These are phyloP conservation scores for Babylonia areolata DNA, from an alignment of 1,140 invertebrate species.

Conservation along the genomic window DNA sequence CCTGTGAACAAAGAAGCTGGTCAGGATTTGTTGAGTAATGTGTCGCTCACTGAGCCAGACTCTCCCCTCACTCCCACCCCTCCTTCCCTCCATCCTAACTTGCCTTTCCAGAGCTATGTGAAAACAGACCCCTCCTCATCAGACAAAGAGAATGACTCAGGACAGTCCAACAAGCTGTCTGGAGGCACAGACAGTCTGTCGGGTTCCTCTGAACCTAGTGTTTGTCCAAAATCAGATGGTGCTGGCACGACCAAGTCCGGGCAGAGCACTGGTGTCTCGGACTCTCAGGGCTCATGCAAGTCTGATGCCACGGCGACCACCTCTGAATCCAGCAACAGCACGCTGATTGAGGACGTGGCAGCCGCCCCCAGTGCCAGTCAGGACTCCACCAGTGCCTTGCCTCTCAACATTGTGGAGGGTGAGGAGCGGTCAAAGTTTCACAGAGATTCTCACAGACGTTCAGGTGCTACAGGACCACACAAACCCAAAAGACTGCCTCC, in stretches of 20 bases:
- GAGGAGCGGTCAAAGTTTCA: neutral
- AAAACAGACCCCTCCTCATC: conserved; percentile 58
- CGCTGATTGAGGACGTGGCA: conserved; percentile 31
- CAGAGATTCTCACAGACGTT: neutral
- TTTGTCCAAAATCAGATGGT: neutral
- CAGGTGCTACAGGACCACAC: neutral
- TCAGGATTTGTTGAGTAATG: conserved; percentile 57
- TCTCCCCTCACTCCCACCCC: conserved; percentile 52
- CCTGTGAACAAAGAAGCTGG: neutral
- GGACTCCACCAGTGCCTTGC: conserved; percentile 16
- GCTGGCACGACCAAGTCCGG: neutral
- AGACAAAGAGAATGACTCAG: conserved; percentile 68
- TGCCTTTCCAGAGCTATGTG: conserved; percentile 56
- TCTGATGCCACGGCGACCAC: conserved; percentile 33
- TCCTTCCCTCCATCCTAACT: conserved; percentile 27
- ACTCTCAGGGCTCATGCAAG: conserved; percentile 36
- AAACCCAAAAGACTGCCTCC: conserved; percentile 38
- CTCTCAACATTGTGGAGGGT: conserved; percentile 10
- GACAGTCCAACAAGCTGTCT: conserved; percentile 18
- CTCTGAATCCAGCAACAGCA: conserved; percentile 50
- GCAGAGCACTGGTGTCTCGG: neutral
- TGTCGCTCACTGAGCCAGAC: conserved; percentile 59
- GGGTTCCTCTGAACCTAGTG: neutral
- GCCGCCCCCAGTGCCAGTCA: conserved; percentile 9
- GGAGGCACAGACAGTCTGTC: neutral